Evolutionary conservation across 1,140 invertebrate genomes (phyloP), one percentile per base, ranked within the genome.

Genomic region (Drosophila pruinosa): DNA sequence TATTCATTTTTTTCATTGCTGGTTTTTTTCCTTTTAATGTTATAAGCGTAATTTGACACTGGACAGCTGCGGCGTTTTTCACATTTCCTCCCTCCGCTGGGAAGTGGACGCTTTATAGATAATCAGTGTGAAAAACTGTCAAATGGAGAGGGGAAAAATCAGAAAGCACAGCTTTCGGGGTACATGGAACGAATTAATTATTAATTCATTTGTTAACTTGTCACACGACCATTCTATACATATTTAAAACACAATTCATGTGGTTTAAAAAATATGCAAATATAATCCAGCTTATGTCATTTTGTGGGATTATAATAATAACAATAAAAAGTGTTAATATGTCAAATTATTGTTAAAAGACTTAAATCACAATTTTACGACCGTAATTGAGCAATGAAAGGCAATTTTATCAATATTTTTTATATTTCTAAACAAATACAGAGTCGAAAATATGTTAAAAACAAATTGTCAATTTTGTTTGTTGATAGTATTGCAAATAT

Each of bases 31-130:
- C 36, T 31, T 21, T 22, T 31, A 24, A 61, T 70, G 59, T 78
- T 74, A 82, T 78, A 82, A 78, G 74, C 62, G 70, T 81, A 81
- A 81, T 81, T 82, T 82, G 78, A 77, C 78, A 82, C 73, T 67
- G 39, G 69, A 81, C 78, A 81, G 74, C 68, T 81, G 58, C 15
- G 14, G n/a, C 31, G 19, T 48, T 67, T 48, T 57, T 48, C 21
- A 34, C 19, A 12, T 45, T 28, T 17, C n/a, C 21, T 21, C 62
- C 10, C 21, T 24, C 21, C 12, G 14, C 21, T n/a, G 26, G 28
- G 1, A 56, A 53, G 53, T 34, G 52, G 19, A 14, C 41, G 41
- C 26, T 56, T 36, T 52, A 53, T 43, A 52, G 28, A 65, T 57
- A 65, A 56, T 45, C 38, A 47, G 17, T 19, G n/a, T n/a, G 10